A percentile compares a stretch with the other conserved stretches of the same genome.
phyloP scores from a whole-genome alignment of 2,113 vertebrate species.

The Tachysurus vachellii region DNA sequence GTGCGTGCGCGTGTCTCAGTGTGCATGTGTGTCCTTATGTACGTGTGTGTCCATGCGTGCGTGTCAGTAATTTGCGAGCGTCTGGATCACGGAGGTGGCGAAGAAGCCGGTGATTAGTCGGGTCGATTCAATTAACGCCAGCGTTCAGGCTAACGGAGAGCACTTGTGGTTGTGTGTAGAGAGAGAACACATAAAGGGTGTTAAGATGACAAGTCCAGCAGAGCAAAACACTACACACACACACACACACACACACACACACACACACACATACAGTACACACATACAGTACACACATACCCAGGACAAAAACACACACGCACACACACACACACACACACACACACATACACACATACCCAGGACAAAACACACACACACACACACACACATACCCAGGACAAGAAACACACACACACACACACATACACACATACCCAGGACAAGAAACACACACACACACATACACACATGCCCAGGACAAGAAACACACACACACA shows the following conservation, averaged over 20 bases:
- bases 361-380: too few relatives aligned
- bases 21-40: not conserved
- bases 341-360: too few relatives aligned
- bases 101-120: not conserved
- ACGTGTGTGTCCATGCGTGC: not conserved
- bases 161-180: constrained; percentile 20
- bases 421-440: not conserved
- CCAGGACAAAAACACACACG: not conserved
- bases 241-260: constrained; percentile 12
- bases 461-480: not conserved
- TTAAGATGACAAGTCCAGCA: constrained; percentile 37
- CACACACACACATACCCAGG: too few relatives aligned
- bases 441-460: too few relatives aligned
- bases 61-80: not conserved
- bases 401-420: not conserved
- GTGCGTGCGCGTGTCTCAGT: not conserved
- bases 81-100: not conserved
- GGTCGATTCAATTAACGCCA: constrained; percentile 36
- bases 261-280: not conserved
- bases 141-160: constrained; percentile 13
- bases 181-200: not conserved
- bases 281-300: not conserved
- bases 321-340: not conserved
- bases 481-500: not conserved
- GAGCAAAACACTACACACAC: constrained; percentile 6